Evolutionary conservation across 2,888 invertebrate genomes (phyloP).

Genomic region (Platycheirus albimanus): DNA sequence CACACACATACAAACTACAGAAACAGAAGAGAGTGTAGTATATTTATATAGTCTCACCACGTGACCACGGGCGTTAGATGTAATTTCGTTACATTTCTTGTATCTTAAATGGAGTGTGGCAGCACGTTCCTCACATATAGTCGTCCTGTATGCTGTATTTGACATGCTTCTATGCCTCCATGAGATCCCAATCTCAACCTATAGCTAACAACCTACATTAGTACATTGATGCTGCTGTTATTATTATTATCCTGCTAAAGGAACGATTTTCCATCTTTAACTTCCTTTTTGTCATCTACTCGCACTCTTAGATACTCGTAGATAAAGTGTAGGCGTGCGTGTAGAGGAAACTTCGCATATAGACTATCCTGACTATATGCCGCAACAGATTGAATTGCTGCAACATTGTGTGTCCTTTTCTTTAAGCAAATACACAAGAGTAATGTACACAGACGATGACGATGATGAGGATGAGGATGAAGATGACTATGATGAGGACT

Average conservation of each 20-base stretch:
- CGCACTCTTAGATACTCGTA: constrained; percentile 11
- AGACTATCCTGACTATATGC: constrained; percentile 32
- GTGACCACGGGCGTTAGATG: constrained; percentile 60
- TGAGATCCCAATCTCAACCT: constrained; percentile 5
- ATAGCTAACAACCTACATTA: constrained; percentile 27
- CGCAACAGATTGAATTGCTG: constrained; percentile 73
- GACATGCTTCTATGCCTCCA: constrained; percentile 47
- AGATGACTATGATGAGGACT: neutral
- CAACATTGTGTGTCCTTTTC: constrained; percentile 60
- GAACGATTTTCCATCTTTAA: constrained; percentile 59
- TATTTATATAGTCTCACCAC: constrained; percentile 25
- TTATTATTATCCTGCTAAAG: constrained; percentile 52
- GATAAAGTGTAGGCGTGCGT: constrained; percentile 58
- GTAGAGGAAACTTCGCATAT: constrained; percentile 50
- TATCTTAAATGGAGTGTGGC: constrained; percentile 69
- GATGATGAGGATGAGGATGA: neutral
- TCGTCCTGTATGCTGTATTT: constrained; percentile 29
- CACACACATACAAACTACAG: constrained; percentile 15
- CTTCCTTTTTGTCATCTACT: constrained; percentile 42
- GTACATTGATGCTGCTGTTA: constrained; percentile 27
- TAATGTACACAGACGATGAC: constrained; percentile 20
- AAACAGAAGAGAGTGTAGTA: neutral
- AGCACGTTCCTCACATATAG: constrained; percentile 46
- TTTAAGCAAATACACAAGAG: constrained; percentile 57
- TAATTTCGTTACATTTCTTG: constrained; percentile 52